Percentiles rank a stretch among this genome's conserved stretches.
phyloP scores from a whole-genome alignment of 2,113 vertebrate species.

The Sinocyclocheilus rhinocerous region DNA sequence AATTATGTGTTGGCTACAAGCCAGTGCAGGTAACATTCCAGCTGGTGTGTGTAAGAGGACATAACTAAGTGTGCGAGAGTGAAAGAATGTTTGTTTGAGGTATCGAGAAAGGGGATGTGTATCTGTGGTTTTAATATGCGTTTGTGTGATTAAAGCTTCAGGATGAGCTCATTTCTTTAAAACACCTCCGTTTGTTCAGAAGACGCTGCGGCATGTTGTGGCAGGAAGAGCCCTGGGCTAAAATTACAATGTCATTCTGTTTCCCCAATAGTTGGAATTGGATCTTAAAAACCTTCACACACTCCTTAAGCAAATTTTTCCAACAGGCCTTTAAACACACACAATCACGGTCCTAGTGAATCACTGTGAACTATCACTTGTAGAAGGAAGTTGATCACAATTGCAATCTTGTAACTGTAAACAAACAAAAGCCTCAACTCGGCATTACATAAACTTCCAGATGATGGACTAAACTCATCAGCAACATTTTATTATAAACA shows the following conservation, averaged over 20 bases:
- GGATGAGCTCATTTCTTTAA: constrained; percentile 41
- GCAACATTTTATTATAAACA: not conserved
- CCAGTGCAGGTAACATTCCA: constrained; percentile 57
- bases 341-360: not conserved
- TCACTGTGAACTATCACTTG: not conserved
- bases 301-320: constrained; percentile 28
- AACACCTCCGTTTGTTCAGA: constrained; percentile 44
- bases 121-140: constrained; percentile 9
- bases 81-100: constrained; percentile 20
- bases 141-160: constrained; percentile 6
- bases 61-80: constrained; percentile 11
- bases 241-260: constrained; percentile 49
- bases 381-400: not conserved
- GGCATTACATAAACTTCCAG: not conserved
- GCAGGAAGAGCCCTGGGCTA: constrained; percentile 53
- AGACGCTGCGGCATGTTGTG: constrained; percentile 47
- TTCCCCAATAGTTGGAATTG: not conserved
- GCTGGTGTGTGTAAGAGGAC: not conserved
- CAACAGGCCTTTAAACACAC: constrained; percentile 19
- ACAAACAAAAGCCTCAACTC: not conserved
- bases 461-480: not conserved
- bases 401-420: not conserved
- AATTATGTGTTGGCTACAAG: constrained; percentile 48
- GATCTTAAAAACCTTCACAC: constrained; percentile 36
- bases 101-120: constrained; percentile 1